These are phyloP conservation scores for Drosophila glabriapex DNA, from an alignment of 2,888 invertebrate genomes.

Conservation along the genomic window DNA sequence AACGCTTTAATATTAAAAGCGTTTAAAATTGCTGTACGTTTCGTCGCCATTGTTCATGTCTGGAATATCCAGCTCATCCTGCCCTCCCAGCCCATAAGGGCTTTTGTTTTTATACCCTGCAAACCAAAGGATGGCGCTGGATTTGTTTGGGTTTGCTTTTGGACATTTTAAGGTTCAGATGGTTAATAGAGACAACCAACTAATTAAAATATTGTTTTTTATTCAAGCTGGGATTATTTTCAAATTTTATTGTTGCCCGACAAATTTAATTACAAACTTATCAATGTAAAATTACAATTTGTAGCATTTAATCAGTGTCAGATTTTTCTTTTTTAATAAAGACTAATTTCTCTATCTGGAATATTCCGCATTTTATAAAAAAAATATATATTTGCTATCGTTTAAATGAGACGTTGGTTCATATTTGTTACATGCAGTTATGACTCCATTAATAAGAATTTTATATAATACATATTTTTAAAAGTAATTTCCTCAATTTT, in stretches of 20 bases:
- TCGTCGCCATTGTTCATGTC: constrained; percentile 66
- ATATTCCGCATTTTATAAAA: neutral
- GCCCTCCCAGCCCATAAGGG: neutral
- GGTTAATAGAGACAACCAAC: neutral
- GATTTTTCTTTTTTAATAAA: neutral
- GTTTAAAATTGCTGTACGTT: constrained; percentile 69
- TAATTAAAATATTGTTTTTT: neutral
- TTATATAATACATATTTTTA: neutral
- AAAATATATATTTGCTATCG: too few relatives aligned
- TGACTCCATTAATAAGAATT: neutral
- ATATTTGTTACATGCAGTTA: neutral
- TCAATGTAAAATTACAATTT: neutral
- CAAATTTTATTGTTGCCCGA: neutral
- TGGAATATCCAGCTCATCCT: constrained; percentile 11
- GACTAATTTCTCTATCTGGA: neutral
- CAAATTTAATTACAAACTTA: neutral
- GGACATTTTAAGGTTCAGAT: neutral
- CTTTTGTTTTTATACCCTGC: constrained; percentile 39
- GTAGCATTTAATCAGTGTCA: neutral
- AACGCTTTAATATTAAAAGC: constrained; percentile 79
- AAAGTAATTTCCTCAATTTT: neutral
- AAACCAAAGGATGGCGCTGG: neutral
- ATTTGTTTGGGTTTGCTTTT: neutral
- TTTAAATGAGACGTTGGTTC: too few relatives aligned
- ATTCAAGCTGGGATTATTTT: neutral